A percentile compares a stretch with the other conserved stretches of the same genome.
These are phyloP conservation scores for Esox lucius DNA, from an alignment of 2,797 vertebrate species.

Conservation along the genomic window DNA sequence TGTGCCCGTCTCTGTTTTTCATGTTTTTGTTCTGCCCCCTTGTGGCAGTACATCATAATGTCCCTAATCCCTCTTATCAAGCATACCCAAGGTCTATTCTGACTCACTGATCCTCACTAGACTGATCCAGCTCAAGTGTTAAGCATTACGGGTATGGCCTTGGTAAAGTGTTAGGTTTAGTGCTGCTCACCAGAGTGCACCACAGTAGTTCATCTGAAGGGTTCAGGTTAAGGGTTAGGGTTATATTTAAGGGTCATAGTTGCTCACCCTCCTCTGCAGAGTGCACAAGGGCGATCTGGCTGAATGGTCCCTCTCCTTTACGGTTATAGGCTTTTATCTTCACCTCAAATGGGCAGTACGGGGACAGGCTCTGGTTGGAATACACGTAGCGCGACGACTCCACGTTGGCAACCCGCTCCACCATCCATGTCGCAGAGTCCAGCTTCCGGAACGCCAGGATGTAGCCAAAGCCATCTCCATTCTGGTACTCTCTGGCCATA, in stretches of 20 bases:
- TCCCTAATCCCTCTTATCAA: neutral
- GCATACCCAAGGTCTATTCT: neutral
- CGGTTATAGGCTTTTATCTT: constrained; percentile 91
- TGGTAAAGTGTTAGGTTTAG: no score
- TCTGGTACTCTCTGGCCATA: constrained; percentile 90
- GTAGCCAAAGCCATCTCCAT: constrained; percentile 93
- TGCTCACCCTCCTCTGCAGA: constrained; percentile 93
- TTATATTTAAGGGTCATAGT: no score
- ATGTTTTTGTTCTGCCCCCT: neutral
- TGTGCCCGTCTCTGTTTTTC: no score
- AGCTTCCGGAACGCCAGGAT: constrained; percentile 84
- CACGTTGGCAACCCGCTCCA: constrained; percentile 75
- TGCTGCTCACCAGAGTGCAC: no score
- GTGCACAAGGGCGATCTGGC: constrained; percentile 85
- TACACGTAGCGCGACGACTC: constrained; percentile 90
- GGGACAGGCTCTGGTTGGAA: constrained; percentile 83
- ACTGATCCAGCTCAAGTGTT: no score
- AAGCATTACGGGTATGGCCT: no score
- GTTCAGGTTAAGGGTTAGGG: no score
- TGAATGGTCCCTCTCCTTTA: constrained; percentile 90
- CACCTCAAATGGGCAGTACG: constrained; percentile 92
- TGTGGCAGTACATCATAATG: neutral
- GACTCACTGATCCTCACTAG: no score
- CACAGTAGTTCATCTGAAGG: no score
- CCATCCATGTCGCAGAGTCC: constrained; percentile 75